Evolutionary conservation across 2,113 vertebrate species (phyloP).

Genomic region (Eulacestoma nigropectus): DNA sequence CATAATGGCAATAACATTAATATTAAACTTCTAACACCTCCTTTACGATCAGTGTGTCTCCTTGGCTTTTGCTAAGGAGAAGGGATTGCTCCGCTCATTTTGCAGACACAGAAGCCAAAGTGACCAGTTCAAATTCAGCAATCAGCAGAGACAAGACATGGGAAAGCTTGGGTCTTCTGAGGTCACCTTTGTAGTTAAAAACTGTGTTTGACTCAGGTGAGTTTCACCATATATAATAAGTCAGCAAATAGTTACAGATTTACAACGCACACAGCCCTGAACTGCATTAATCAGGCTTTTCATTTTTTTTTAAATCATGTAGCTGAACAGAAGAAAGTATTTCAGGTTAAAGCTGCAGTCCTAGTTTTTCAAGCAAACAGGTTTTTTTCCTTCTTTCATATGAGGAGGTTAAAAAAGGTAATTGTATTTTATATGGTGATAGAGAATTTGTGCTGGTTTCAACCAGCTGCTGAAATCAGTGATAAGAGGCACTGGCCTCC

Average conservation of each 20-base stretch:
- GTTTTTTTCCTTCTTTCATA: not conserved
- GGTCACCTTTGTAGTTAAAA: not conserved
- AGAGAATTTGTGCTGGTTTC: conserved; percentile 19
- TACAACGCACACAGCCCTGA: not conserved
- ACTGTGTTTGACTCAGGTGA: not conserved
- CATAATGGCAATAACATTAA: not conserved
- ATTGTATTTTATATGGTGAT: conserved; percentile 6
- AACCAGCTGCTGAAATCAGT: conserved; percentile 8
- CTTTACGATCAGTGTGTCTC: not conserved
- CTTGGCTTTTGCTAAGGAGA: not conserved
- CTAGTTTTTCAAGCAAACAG: conserved; percentile 15
- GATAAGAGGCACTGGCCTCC: not conserved
- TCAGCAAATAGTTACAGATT: not conserved
- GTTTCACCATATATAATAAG: not conserved
- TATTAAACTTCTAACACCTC: not conserved
- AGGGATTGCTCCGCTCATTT: not conserved
- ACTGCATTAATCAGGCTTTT: not conserved
- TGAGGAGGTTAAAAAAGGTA: not conserved
- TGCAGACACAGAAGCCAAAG: not conserved
- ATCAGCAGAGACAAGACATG: not conserved
- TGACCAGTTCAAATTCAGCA: not conserved
- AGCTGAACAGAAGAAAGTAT: not conserved
- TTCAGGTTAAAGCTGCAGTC: not conserved
- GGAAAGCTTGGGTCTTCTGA: not conserved
- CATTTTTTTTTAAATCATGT: not conserved